Evolutionary conservation across 2,797 vertebrate genomes (phyloP), one percentile per base, ranked within the genome.

Genomic region (Cryptoprocta ferox): DNA sequence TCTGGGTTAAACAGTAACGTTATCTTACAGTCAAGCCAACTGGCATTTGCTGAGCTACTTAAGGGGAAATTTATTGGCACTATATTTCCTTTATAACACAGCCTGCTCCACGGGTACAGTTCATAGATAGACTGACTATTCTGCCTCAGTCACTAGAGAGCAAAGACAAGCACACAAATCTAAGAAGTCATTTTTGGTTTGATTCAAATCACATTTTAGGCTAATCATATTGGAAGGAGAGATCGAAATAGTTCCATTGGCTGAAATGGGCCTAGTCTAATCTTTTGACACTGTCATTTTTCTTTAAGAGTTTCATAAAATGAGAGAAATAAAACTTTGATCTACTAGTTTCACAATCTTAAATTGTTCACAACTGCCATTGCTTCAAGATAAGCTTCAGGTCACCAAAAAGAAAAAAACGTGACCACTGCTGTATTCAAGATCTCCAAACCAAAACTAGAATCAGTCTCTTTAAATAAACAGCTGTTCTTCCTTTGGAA

Each of bases 1-100:
- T 96, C 80, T 93, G 53, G 39, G 73, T 97, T 95, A 94, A 85
- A 95, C 15, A 79, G 65, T 91, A 95, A 89, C 12, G 84, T 94
- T 75, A 93, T 96, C 65, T 89, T 75, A 94, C 4, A 59, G 26
- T 93, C 66, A 93, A 82, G 65, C 12, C 75, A 91, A 88, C 1
- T 89, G 86, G 48, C 63, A 88, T 76, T 94, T 75, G 93, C 90
- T 83, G 76, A 96, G 53, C 79, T 92, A 48, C 94, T 86, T 76
- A 95, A 95, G 61, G 76, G 61, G n/a, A 93, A 84, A 96, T 87
- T 70, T 95, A 76, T 89, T 50, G 48, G 18, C 35, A 80, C 50
- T 93, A n/a, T 18, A 83, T 97, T 93, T 79, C 91, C 66, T 96
- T 95, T 92, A 70, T 85, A 94, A 84, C 14, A 63, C 5, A 65